Conservation (phyloP, 2,888 invertebrate species). For the Nebria salina region DNA sequence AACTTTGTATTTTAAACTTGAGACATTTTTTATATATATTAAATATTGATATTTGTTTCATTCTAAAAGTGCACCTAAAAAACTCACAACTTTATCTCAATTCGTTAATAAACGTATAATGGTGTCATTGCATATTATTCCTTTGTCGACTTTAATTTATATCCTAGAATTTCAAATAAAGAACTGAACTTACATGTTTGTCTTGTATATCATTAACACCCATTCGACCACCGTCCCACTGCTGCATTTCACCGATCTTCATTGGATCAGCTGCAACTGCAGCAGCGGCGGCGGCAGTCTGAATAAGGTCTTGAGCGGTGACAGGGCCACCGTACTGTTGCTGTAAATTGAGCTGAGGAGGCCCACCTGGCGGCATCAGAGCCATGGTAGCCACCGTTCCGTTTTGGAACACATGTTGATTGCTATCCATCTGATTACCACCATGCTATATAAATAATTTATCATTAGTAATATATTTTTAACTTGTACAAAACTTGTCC, state of each 20-base stretch:
- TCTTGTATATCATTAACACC: slow-evolving; percentile 60
- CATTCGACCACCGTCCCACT: slow-evolving; percentile 56
- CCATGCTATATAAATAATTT: slow-evolving; percentile 43
- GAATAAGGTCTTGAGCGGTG: slow-evolving; percentile 50
- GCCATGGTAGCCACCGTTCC: slow-evolving; percentile 47
- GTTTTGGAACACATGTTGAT: slow-evolving; percentile 48
- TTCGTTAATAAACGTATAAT: too few species aligned
- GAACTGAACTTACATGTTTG: slow-evolving; percentile 57
- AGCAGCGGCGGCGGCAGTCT: slow-evolving; percentile 51
- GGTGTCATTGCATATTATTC: too few species aligned
- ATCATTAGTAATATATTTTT: background rate
- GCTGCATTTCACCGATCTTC: slow-evolving; percentile 55
- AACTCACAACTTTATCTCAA: too few species aligned
- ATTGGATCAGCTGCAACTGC: slow-evolving; percentile 54
- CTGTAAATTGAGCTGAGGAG: slow-evolving; percentile 42
- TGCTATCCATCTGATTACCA: slow-evolving; percentile 33
- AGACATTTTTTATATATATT: too few species aligned
- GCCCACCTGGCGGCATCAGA: slow-evolving; percentile 41
- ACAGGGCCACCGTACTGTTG: slow-evolving; percentile 49
- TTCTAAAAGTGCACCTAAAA: too few species aligned
- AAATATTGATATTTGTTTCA: too few species aligned
- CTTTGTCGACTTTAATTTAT: background rate
- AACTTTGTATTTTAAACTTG: too few species aligned
- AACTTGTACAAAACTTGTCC: too few species aligned
- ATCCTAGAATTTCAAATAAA: background rate